These are phyloP conservation scores for Brassicogethes aeneus DNA, from an alignment of 2,888 invertebrate species.

Conservation along the genomic window DNA sequence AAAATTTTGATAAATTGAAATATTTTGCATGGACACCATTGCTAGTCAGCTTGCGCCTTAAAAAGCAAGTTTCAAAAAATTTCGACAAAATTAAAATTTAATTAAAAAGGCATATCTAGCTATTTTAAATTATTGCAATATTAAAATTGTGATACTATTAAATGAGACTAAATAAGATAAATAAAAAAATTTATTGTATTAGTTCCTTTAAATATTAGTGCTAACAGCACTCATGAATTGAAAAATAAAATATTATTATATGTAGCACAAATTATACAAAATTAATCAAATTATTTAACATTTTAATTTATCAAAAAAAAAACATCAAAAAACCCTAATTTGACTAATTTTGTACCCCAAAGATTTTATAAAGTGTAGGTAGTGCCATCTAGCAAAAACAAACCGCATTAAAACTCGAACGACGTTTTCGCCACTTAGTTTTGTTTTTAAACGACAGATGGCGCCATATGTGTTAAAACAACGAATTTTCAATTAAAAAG, in stretches of 20 bases:
- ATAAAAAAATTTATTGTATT: slow-evolving; percentile 31
- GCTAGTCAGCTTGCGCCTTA: background rate
- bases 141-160: slow-evolving; percentile 42
- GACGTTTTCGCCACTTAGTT: too few relatives aligned
- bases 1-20: too few relatives aligned
- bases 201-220: slow-evolving; percentile 32
- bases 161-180: slow-evolving; percentile 40
- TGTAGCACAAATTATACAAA: slow-evolving; percentile 36
- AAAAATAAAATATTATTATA: slow-evolving; percentile 20
- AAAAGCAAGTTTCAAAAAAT: background rate
- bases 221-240: slow-evolving; percentile 8
- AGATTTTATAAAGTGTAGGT: too few relatives aligned
- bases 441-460: too few relatives aligned
- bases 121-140: slow-evolving; percentile 40
- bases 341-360: too few relatives aligned
- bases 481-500: too few relatives aligned
- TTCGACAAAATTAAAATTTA: slow-evolving; percentile 10
- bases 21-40: background rate
- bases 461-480: too few relatives aligned
- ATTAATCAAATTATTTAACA: slow-evolving; percentile 12
- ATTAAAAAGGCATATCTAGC: slow-evolving; percentile 35
- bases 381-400: too few relatives aligned
- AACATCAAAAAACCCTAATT: background rate
- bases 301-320: background rate
- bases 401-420: too few relatives aligned